Evolutionary conservation across 2,797 vertebrate species (phyloP), one percentile per base, ranked within the genome.

Genomic region (Sebastes baramenuke): DNA sequence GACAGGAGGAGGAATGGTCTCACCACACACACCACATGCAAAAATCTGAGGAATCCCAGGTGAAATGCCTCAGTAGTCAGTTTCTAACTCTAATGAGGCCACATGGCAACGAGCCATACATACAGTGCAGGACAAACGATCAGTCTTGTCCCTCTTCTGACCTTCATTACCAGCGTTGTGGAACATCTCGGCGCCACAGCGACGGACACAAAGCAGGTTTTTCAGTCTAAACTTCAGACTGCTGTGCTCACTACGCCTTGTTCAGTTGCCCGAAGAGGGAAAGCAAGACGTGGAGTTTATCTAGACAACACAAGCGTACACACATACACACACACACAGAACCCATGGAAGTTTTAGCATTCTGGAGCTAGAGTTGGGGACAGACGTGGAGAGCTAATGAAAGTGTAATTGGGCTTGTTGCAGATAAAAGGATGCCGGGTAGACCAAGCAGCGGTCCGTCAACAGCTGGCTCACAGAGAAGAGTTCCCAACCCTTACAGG

Each of bases 371-470:
- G 46, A 86, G 61, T 38, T 42, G 64, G 60, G 60, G 80, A 84
- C 66, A 65, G 77, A 85, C 56, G 25, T 69, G 73, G 61, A 90
- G 87, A 89, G 87, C 70, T 42, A 78, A 90, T 86, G 54, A 91
- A 88, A 76, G 68, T 66, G 81, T 77, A 84, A 84, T 70, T 58
- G 82, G 83, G 79, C 87, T 86, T 78, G 76, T 87, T 80, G 78
- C 49, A 70, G 76, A 42, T 42, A 67, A 70, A 55, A 18, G 66
- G 72, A 77, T 16, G 78, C 54, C 56, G 54, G 67, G 66, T 49
- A n/a, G 72, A 83, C 52, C 56, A 8, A 73, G 64, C 22, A 14
- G 49, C 18, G 76, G 79, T 81, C 79, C 61, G 7, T 76, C n/a
- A 32, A 22, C 62, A 69, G 67, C 85, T 72, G 75, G 75, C 65